Conservation (phyloP, 2,113 vertebrate species). For the Aphyosemion australe region DNA sequence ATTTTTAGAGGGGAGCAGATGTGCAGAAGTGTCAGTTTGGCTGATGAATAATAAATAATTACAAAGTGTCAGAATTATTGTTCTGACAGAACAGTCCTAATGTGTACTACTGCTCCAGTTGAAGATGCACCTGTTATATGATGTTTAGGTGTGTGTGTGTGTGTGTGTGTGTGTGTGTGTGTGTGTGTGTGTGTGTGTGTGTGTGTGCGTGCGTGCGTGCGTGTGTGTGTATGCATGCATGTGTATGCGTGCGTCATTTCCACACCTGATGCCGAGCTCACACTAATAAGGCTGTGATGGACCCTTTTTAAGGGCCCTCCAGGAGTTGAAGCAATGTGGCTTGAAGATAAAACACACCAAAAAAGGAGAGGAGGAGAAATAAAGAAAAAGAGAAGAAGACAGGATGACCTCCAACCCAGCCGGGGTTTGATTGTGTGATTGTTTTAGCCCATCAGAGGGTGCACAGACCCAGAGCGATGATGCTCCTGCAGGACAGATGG, state of each 20-base stretch:
- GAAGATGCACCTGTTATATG: slow-evolving; percentile 13
- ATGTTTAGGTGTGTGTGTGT: background rate
- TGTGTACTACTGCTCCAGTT: background rate
- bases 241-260: slow-evolving; percentile 20
- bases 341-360: slow-evolving; percentile 4
- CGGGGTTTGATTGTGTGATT: slow-evolving; percentile 37
- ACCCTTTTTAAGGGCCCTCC: slow-evolving; percentile 17
- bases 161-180: no score
- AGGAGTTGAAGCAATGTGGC: background rate
- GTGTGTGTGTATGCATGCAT: background rate
- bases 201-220: background rate
- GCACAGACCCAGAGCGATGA: slow-evolving; percentile 31
- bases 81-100: background rate
- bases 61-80: background rate
- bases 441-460: slow-evolving; percentile 56
- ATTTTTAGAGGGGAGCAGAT: no score
- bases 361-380: background rate
- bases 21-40: background rate
- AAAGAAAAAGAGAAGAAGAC: background rate
- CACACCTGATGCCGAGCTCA: slow-evolving; percentile 37
- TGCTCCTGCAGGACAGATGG: slow-evolving; percentile 39
- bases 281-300: slow-evolving; percentile 4
- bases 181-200: slow-evolving; percentile 8
- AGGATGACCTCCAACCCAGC: slow-evolving; percentile 46
- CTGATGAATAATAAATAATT: background rate